These are phyloP conservation scores for Creontiades dilutus DNA, from an alignment of 2,888 invertebrate species.

Conservation along the genomic window DNA sequence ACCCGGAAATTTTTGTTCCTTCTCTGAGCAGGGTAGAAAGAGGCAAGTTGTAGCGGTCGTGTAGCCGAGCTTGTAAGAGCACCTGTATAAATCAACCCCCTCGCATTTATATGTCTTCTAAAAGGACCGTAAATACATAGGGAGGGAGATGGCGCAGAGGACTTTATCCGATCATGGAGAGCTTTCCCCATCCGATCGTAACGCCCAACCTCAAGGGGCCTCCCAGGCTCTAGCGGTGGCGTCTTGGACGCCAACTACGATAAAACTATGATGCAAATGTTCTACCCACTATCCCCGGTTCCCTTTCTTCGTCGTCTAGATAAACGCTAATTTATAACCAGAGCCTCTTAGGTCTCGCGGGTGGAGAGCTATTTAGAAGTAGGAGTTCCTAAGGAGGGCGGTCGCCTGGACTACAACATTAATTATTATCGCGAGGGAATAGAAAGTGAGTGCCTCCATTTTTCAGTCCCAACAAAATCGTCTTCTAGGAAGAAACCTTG, in stretches of 20 bases:
- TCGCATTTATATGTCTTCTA: constrained; percentile 44
- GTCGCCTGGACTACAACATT: too few relatives aligned
- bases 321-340: not conserved
- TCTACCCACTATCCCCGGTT: not conserved
- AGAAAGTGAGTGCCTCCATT: too few relatives aligned
- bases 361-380: not conserved
- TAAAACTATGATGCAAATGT: constrained; percentile 36
- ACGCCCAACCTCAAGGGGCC: not conserved
- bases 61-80: constrained; percentile 31
- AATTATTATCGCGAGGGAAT: too few relatives aligned
- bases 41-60: constrained; percentile 49
- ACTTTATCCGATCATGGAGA: constrained; percentile 2
- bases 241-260: not conserved
- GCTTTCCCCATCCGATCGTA: not conserved
- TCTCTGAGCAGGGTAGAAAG: not conserved
- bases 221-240: not conserved
- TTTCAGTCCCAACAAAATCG: too few relatives aligned
- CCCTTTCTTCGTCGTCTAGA: not conserved
- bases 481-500: too few relatives aligned
- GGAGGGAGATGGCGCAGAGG: not conserved
- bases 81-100: constrained; percentile 56
- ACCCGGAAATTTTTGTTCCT: not conserved
- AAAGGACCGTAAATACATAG: constrained; percentile 44
- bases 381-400: not conserved
- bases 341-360: not conserved